Conservation (phyloP, 2,888 invertebrate genomes). For the Apamea crenata region DNA sequence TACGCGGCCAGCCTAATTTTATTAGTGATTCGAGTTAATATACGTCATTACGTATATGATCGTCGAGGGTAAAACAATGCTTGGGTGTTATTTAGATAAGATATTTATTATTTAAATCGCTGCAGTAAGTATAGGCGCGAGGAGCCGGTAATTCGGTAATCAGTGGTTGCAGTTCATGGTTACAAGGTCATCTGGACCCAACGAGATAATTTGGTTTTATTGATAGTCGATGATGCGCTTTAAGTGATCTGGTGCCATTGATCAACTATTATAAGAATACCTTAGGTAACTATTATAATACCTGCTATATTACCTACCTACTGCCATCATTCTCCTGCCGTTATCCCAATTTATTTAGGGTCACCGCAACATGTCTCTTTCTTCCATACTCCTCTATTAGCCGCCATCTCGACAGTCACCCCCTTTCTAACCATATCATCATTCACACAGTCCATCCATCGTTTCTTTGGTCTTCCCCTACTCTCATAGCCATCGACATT, state of each 20-base stretch:
- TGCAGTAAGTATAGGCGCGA: constrained; percentile 87
- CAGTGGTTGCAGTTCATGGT: constrained; percentile 83
- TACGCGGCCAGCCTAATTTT: constrained; percentile 86
- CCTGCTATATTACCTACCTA: neutral
- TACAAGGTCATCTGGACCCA: constrained; percentile 84
- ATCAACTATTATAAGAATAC: constrained; percentile 33
- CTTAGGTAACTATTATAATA: neutral
- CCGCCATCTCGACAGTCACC: too few species aligned
- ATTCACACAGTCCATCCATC: too few species aligned
- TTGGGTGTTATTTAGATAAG: constrained; percentile 88
- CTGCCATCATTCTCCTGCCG: too few species aligned
- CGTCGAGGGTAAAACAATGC: constrained; percentile 85
- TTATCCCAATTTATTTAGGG: too few species aligned
- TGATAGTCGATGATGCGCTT: constrained; percentile 66
- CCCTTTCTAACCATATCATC: too few species aligned
- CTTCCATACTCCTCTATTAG: too few species aligned
- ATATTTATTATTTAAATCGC: constrained; percentile 90
- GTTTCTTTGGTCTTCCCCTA: too few species aligned
- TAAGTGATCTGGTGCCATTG: constrained; percentile 69
- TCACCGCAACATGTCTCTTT: too few species aligned
- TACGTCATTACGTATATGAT: constrained; percentile 84
- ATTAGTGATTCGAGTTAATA: constrained; percentile 88
- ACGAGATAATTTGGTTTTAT: constrained; percentile 80
- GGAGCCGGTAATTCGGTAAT: constrained; percentile 89
- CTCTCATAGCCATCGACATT: too few species aligned